A percentile compares a stretch with the other conserved stretches of the same genome.
These are phyloP conservation scores for Paragorgia papillata DNA, from an alignment of 92 coral and sea anemone genomes.

Conservation along the genomic window DNA sequence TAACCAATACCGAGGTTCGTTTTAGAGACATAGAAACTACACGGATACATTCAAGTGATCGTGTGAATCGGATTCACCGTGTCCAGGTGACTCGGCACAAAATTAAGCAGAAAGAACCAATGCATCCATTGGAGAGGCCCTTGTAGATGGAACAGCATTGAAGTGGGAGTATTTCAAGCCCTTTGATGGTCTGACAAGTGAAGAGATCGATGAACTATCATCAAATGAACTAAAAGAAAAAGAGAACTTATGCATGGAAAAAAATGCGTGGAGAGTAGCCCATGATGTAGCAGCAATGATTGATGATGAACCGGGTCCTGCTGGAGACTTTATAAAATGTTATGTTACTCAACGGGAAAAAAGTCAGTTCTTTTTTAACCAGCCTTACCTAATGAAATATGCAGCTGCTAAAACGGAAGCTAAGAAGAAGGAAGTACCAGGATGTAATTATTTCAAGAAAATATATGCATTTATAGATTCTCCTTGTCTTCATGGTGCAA, in stretches of 20 bases:
- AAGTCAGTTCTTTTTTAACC: slow-evolving; percentile 32
- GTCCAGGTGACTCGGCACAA: slow-evolving; percentile 58
- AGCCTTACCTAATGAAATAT: slow-evolving; percentile 54
- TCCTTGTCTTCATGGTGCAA: slow-evolving; percentile 36
- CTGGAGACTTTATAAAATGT: slow-evolving; percentile 37
- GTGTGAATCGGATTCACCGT: slow-evolving; percentile 53
- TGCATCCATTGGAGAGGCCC: slow-evolving; percentile 58
- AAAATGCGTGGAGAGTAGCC: slow-evolving; percentile 56
- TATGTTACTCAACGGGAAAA: slow-evolving; percentile 26
- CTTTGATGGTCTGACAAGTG: slow-evolving; percentile 45
- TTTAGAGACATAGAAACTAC: slow-evolving; percentile 52
- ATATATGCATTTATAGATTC: slow-evolving; percentile 43
- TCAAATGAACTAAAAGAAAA: slow-evolving; percentile 42
- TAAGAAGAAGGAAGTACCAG: slow-evolving; percentile 23
- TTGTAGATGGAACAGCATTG: slow-evolving; percentile 57
- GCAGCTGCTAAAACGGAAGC: slow-evolving; percentile 57
- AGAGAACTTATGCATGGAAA: slow-evolving; percentile 53
- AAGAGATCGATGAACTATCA: slow-evolving; percentile 45
- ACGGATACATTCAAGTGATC: slow-evolving; percentile 40
- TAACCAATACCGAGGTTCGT: slow-evolving; percentile 46
- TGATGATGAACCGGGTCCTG: slow-evolving; percentile 48
- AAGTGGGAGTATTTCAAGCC: slow-evolving; percentile 56
- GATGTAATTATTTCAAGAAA: slow-evolving; percentile 39
- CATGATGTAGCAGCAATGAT: slow-evolving; percentile 47
- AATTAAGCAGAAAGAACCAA: slow-evolving; percentile 50